These are phyloP conservation scores for Apocheima hispidaria DNA, from an alignment of 2,888 invertebrate species.

Conservation along the genomic window DNA sequence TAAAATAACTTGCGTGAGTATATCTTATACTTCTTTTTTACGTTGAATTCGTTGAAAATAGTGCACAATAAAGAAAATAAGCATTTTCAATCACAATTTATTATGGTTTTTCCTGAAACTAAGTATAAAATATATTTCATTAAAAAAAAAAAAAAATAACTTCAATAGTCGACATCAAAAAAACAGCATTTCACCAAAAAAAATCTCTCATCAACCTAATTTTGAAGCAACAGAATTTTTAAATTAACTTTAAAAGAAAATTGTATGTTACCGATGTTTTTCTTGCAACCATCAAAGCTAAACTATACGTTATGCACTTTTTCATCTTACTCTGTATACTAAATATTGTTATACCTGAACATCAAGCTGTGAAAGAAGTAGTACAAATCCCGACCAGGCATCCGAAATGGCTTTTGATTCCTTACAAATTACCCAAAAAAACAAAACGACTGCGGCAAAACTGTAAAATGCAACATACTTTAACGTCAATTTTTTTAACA, in stretches of 20 bases:
- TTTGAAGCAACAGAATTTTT: too few relatives aligned
- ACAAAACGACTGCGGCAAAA: conserved; percentile 28
- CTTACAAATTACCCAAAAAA: conserved; percentile 33
- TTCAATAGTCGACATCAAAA: too few relatives aligned
- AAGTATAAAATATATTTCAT: too few relatives aligned
- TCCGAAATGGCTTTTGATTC: conserved; percentile 52
- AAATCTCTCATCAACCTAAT: too few relatives aligned
- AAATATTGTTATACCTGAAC: conserved; percentile 31
- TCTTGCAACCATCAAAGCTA: neutral
- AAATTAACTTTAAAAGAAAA: too few relatives aligned
- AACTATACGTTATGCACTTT: neutral
- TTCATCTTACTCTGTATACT: neutral
- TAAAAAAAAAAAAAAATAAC: neutral
- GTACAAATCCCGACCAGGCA: conserved; percentile 24
- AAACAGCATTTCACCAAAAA: too few relatives aligned
- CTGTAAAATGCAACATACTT: conserved; percentile 12
- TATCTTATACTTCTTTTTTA: neutral
- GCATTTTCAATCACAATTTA: neutral
- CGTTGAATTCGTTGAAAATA: neutral
- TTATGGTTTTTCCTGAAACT: too few relatives aligned
- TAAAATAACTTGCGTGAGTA: neutral
- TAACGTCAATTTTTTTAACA: conserved; percentile 1
- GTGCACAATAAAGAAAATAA: neutral
- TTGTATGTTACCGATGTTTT: too few relatives aligned
- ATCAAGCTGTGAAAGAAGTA: conserved; percentile 41